These are phyloP conservation scores for Epirrhoe alternata DNA, from an alignment of 2,888 invertebrate genomes.

Conservation along the genomic window DNA sequence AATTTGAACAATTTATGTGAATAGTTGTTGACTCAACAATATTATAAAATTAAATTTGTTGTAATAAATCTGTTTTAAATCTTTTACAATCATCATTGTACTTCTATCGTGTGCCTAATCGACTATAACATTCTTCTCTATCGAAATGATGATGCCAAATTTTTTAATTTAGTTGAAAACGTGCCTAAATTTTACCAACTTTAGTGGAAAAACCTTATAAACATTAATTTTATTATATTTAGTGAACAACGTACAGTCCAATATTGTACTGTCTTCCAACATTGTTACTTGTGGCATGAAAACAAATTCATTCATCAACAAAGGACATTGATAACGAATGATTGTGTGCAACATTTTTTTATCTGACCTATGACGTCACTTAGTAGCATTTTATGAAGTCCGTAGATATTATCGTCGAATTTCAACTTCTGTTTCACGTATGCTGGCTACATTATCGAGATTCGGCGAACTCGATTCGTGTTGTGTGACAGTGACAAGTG, in stretches of 20 bases:
- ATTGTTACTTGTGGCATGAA: constrained; percentile 27
- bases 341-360: constrained; percentile 21
- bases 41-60: constrained; percentile 9
- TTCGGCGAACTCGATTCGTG: too few species aligned
- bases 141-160: constrained; percentile 29
- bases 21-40: not conserved
- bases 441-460: too few species aligned
- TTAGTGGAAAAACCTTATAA: not conserved
- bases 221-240: not conserved
- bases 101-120: not conserved
- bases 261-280: constrained; percentile 38
- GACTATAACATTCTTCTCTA: not conserved
- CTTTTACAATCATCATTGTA: not conserved
- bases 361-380: too few species aligned
- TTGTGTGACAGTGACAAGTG: too few species aligned
- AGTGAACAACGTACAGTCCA: constrained; percentile 38
- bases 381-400: too few species aligned
- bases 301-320: constrained; percentile 23
- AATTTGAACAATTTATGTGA: constrained; percentile 19
- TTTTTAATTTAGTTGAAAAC: constrained; percentile 12
- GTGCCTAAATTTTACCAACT: constrained; percentile 8
- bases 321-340: constrained; percentile 20
- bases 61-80: constrained; percentile 3
- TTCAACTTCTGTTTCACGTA: too few species aligned
- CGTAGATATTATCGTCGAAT: too few species aligned